These are phyloP conservation scores for Anoplophora glabripennis DNA, from an alignment of 1,140 invertebrate genomes.

Conservation along the genomic window DNA sequence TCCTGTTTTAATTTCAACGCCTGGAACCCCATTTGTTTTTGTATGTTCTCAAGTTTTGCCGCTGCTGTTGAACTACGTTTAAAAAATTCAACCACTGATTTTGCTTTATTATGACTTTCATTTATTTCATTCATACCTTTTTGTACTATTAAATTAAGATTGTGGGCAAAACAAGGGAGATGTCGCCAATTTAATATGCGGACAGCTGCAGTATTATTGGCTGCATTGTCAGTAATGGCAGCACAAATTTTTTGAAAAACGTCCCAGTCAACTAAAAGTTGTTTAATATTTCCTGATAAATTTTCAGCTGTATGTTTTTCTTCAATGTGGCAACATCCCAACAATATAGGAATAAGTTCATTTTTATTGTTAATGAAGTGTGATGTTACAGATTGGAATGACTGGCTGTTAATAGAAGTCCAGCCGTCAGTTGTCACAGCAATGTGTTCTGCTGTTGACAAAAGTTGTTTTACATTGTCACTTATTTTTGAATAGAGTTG, in stretches of 20 bases:
- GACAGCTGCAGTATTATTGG: too few relatives aligned
- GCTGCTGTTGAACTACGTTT: background rate
- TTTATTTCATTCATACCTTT: background rate
- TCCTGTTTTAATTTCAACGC: background rate
- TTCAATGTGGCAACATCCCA: background rate
- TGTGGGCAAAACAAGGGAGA: background rate
- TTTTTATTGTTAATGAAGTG: constrained; percentile 30
- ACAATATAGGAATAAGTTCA: background rate
- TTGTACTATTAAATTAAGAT: background rate
- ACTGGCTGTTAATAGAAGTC: constrained; percentile 27
- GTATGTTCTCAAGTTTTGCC: background rate
- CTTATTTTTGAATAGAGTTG: constrained; percentile 20
- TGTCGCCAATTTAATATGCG: background rate
- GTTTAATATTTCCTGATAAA: background rate
- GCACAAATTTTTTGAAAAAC: constrained; percentile 11
- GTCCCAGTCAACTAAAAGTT: background rate
- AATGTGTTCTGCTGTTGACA: constrained; percentile 5
- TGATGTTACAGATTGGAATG: constrained; percentile 25
- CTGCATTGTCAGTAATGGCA: constrained; percentile 14
- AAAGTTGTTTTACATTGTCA: background rate
- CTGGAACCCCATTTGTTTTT: constrained; percentile 20
- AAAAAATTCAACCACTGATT: constrained; percentile 10
- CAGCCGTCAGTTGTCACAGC: constrained; percentile 32
- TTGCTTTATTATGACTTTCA: constrained; percentile 5
- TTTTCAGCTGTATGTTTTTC: constrained; percentile 21